Base-by-base conservation (phyloP, 2,888 invertebrate species). In the Stegana nigrithorax region DNA sequence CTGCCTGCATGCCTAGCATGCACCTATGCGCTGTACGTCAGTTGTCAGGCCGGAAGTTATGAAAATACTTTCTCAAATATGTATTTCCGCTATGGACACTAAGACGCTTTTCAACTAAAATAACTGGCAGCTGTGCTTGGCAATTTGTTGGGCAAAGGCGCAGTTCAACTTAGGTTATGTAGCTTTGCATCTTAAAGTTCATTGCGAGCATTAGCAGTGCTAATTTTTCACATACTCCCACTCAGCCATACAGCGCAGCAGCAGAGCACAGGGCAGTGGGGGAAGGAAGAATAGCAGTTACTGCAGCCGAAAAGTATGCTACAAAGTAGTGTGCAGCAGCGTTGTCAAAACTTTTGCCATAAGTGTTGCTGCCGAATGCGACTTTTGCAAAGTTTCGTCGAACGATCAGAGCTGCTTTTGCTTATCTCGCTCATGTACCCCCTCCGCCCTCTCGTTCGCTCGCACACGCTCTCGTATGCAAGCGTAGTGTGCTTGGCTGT, bases 1-100 rank as follows among this genome's bases (percentile, higher is more conserved):
- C 14, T 39, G 14, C 17, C n/a, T n/a, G 3, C 17, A n/a, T 39
- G 14, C 17, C 4, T 10, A 39, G 39, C 17, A 14, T 39, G 2
- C n/a, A 23, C 12, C 14, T 12, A 3, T 23, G 8, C n/a, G 47
- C 47, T 47, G 23, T 47, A 23, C n/a, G 47, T 47, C 47, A 47
- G 80, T 80, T 81, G 83, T 82, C 82, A 81, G 83, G 81, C 75
- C 81, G 81, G 75, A 81, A 82, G 81, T 78, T 81, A 83, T 83
- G 83, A 82, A 83, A 82, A 82, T 82, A 83, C 82, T 82, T 83
- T 83, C 80, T 81, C 82, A 82, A 39, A 83, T 80, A 82, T 83
- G 80, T 83, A 80, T 78, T 80, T 78, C 76, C 76, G 76, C 76
- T 75, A 75, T 75, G 75, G 75, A 76, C 75, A 76, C 65, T 23